These are phyloP conservation scores for Schrankia costaestrigalis DNA, from an alignment of 2,888 invertebrate species.

Conservation along the genomic window DNA sequence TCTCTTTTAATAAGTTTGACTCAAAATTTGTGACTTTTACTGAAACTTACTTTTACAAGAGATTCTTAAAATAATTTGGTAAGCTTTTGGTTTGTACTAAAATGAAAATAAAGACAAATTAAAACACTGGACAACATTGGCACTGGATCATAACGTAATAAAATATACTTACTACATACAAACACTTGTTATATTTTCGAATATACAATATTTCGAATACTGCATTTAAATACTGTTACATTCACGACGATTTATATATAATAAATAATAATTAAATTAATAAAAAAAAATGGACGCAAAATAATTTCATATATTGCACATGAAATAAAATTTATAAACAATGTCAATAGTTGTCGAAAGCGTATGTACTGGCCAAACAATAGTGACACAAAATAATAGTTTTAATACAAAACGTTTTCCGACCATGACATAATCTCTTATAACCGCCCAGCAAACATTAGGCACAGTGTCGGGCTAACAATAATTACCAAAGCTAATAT, in stretches of 20 bases:
- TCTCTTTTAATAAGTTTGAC: conserved; percentile 39
- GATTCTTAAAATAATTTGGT: conserved; percentile 62
- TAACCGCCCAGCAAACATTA: conserved; percentile 57
- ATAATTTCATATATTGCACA: conserved; percentile 76
- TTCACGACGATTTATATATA: conserved; percentile 55
- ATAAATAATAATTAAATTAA: conserved; percentile 47
- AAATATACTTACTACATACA: conserved; percentile 41
- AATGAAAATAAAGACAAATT: conserved; percentile 36
- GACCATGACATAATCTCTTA: conserved; percentile 55
- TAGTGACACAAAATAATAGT: conserved; percentile 17
- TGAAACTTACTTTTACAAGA: conserved; percentile 40
- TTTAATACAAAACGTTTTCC: conserved; percentile 22
- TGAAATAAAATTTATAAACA: conserved; percentile 36
- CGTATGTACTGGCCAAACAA: conserved; percentile 34
- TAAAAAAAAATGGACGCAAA: conserved; percentile 75
- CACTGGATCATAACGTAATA: conserved; percentile 55
- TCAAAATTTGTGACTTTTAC: conserved; percentile 62
- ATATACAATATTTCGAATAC: conserved; percentile 57
- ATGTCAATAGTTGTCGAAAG: conserved; percentile 1
- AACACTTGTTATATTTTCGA: conserved; percentile 33
- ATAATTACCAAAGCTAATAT: conserved; percentile 71
- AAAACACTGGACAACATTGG: conserved; percentile 56
- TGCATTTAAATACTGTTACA: conserved; percentile 71
- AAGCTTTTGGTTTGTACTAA: conserved; percentile 59
- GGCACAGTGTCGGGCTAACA: conserved; percentile 75